Base-by-base conservation (phyloP, 92 coral and sea anemone species). In the Palythoa heliodiscus region DNA sequence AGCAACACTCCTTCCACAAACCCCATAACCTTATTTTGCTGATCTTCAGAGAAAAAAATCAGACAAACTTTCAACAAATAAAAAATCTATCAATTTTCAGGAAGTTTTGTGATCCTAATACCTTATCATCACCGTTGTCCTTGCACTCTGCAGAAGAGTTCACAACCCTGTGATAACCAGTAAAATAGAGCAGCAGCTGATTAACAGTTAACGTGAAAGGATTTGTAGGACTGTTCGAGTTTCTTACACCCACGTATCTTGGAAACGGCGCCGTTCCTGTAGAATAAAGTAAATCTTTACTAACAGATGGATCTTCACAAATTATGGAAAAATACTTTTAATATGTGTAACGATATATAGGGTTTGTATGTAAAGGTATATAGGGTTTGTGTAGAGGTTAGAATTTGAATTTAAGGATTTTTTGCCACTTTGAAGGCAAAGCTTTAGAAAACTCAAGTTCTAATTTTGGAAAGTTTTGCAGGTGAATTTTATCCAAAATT, bases 221-320 rank as follows among this genome's bases (percentile, higher is more conserved):
- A 52, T 89, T 88, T 15, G 19, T 6, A 14, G 77, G 63, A 38
- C 53, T 55, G 38, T 47, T 54, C 19, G 83, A 60, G 23, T 75
- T 75, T 15, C 67, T 67, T 43, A 92, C 94, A 37, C 98, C 91
- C 48, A 96, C 96, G 64, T 96, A 94, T n/a, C 98, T 94, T 47
- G 86, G 57, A 53, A 86, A 61, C 15, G 98, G 89, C 58, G 66
- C 76, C 7, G 64, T 35, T 9, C 83, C 93, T 88, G 87, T 24
- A 70, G 48, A 70, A 66, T 22, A 69, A 13, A 24, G 7, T 2
- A 29, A 69, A 24, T 43, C 48, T 43, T 43, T 43, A 43, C 3
- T 43, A 43, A 43, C 48, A 4, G 8, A 43, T 5, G 3, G 5
- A 43, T 5, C 48, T 1, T 1, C 48, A 0, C 48, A 2, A 43